Evolutionary conservation across 2,113 vertebrate genomes (phyloP).

Genomic region (human): GRCh38 chr4:186106501-186107000

Average conservation of each 20-base stretch:
- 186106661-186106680: not conserved
- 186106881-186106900: no score
- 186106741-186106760: no score
- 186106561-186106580: not conserved
- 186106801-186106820: accelerated
- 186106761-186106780: no score
- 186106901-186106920: accelerated
- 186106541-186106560: not conserved
- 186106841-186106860: no score
- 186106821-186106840: no score
- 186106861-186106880: no score
- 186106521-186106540: not conserved
- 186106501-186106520: not conserved
- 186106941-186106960: no score
- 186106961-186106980: not conserved
- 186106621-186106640: not conserved
- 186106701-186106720: no score
- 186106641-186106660: not conserved
- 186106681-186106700: no score
- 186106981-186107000: not conserved
- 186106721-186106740: no score
- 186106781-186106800: no score
- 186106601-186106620: not conserved
- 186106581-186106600: not conserved
- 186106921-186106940: no score